These are phyloP conservation scores for Kryphioiulus occultus DNA, from an alignment of 2,888 invertebrate species.

Conservation along the genomic window DNA sequence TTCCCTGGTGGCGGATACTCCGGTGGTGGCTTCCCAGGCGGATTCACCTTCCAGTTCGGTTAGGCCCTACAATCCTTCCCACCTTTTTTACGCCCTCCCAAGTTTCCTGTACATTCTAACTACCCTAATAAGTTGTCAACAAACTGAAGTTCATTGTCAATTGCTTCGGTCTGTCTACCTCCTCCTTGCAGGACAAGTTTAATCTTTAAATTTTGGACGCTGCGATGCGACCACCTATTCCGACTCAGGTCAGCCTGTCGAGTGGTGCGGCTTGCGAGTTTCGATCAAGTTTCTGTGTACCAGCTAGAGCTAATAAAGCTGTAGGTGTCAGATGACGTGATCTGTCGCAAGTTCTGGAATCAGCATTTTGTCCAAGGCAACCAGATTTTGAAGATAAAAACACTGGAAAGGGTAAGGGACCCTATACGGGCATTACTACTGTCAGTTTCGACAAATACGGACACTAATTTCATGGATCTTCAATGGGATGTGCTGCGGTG, in stretches of 20 bases:
- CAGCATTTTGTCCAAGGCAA: too few species aligned
- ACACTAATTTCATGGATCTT: too few species aligned
- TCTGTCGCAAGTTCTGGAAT: background rate
- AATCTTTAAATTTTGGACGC: background rate
- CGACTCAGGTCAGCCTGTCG: too few species aligned
- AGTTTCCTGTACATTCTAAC: background rate
- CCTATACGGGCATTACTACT: too few species aligned
- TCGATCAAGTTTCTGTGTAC: background rate
- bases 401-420: too few species aligned
- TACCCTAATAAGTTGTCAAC: background rate
- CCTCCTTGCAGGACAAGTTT: background rate
- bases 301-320: background rate
- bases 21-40: conserved; percentile 67
- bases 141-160: background rate
- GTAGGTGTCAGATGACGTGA: background rate
- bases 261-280: background rate
- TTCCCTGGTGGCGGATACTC: conserved; percentile 59
- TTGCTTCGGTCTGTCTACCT: background rate
- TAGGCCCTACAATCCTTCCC: conserved; percentile 59
- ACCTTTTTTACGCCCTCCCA: background rate
- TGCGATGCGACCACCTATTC: too few species aligned
- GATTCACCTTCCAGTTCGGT: conserved; percentile 76
- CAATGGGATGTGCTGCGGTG: too few species aligned
- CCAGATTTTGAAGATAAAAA: too few species aligned
- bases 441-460: too few species aligned